A percentile compares a stretch with the other conserved stretches of the same genome.
These are phyloP conservation scores for Knipowitschia caucasica DNA, from an alignment of 2,797 vertebrate genomes.

Conservation along the genomic window DNA sequence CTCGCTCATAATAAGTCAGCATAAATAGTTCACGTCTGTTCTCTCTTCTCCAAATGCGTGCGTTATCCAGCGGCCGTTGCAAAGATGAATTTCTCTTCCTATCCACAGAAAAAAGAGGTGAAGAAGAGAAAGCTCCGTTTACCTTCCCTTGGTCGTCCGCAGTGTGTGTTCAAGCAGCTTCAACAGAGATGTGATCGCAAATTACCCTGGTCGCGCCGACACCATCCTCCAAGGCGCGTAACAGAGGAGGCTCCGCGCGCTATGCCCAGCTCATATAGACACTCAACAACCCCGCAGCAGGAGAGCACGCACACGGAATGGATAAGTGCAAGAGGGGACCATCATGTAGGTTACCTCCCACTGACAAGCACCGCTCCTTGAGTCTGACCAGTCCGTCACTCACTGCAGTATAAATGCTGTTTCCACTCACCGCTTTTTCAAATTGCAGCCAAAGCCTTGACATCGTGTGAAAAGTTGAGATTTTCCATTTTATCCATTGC, in stretches of 20 bases:
- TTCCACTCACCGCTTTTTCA: conserved; percentile 33
- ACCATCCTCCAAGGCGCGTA: conserved; percentile 38
- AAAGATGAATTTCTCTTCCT: conserved; percentile 22
- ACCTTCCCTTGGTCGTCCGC: conserved; percentile 27
- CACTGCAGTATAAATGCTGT: conserved; percentile 39
- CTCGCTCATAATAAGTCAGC: conserved; percentile 31
- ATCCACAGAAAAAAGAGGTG: conserved; percentile 58
- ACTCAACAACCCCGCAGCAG: conserved; percentile 26
- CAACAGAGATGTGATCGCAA: conserved; percentile 25
- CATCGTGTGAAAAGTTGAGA: conserved; percentile 64
- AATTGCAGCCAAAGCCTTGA: background rate
- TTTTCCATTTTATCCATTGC: conserved; percentile 82
- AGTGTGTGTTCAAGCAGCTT: conserved; percentile 29
- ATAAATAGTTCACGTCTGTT: conserved; percentile 52
- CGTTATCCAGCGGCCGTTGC: conserved; percentile 50
- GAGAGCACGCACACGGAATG: conserved; percentile 40
- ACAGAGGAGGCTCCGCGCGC: conserved; percentile 13
- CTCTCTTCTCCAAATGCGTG: conserved; percentile 48
- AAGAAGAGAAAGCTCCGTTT: conserved; percentile 18
- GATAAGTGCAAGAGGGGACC: conserved; percentile 36
- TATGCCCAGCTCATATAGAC: background rate
- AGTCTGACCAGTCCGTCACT: conserved; percentile 47
- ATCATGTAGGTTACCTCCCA: conserved; percentile 61
- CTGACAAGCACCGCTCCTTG: conserved; percentile 47
- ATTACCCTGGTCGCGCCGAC: conserved; percentile 21